Base-by-base conservation (phyloP, 2,888 invertebrate genomes). In the Drosophila helvetica region DNA sequence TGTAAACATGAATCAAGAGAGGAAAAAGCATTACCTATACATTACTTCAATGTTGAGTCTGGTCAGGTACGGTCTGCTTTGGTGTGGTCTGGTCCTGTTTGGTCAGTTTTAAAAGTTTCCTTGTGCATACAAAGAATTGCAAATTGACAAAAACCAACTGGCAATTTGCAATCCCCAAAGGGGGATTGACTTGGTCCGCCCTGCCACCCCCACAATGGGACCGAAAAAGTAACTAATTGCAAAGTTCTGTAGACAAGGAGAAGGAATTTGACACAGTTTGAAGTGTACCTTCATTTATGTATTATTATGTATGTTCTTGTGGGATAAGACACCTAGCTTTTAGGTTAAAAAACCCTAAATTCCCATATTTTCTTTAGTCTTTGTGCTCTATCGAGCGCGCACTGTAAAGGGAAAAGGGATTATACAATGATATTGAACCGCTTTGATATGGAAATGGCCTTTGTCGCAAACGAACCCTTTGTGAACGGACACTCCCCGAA, bases 41-140 rank as follows among this genome's bases (percentile, higher is more conserved):
- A 17, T 33, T 52, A 58, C 51, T 47, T 45, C 55, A 69, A 18
- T 27, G 70, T 76, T 79, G 59, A 56, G 77, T 57, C 56, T 84
- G 79, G 70, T 81, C 82, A 86, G 77, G 76, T 70, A 43, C 42
- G 42, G 22, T 10, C 38, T 38, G 38, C n/a, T 17, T 15, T 10
- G 42, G 22, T 10, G 27, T 38, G 38, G 15, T 17, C 19, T 10
- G 15, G 17, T 52, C 33, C 5, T 15, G 53, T 19, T 38, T 30
- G 15, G 30, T 33, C n/a, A 25, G 33, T 43, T 46, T 63, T 33
- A 18, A 61, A 8, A n/a, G 58, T 9, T 17, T 30, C 10, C 42
- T 19, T n/a, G 19, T 6, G 42, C 51, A 8, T 52, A n/a, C 15
- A 43, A 54, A 6, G 43, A 42, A 45, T 52, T 19, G 43, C 59